Evolutionary conservation across 2,113 vertebrate genomes (phyloP).

Genomic region (Callithrix jacchus): DNA sequence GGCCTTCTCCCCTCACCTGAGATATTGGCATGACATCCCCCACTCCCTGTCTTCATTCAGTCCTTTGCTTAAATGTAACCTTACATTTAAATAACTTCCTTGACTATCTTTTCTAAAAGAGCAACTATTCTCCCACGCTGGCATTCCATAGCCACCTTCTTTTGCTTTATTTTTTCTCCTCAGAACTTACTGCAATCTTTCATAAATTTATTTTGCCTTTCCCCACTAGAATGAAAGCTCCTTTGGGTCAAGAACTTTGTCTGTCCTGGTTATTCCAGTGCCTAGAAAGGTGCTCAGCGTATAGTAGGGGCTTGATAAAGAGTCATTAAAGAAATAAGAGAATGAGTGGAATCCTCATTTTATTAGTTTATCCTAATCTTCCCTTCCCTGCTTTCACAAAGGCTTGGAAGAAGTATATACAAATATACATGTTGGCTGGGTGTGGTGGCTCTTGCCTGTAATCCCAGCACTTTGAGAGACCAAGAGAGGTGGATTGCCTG

Average conservation of each 20-base stretch:
- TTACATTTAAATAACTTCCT: not conserved
- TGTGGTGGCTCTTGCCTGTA: accelerated
- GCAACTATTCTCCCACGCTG: not conserved
- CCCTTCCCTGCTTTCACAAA: not conserved
- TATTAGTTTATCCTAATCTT: not conserved
- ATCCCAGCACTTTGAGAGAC: no score
- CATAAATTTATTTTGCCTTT: not conserved
- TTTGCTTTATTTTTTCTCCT: not conserved
- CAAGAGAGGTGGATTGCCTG: no score
- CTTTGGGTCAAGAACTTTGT: not conserved
- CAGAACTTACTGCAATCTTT: not conserved
- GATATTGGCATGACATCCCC: not conserved
- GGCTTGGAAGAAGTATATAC: not conserved
- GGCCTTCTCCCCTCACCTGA: not conserved
- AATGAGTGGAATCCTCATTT: not conserved
- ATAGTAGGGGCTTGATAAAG: not conserved
- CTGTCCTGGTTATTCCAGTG: not conserved
- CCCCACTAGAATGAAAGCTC: not conserved
- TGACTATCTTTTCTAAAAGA: not conserved
- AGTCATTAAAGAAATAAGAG: not conserved
- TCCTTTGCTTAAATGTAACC: not conserved
- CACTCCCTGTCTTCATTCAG: not conserved
- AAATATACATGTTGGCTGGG: not conserved
- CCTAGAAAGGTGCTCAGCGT: not conserved
- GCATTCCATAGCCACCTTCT: not conserved